Evolutionary conservation across 2,113 vertebrate genomes (phyloP).

Genomic region (Corythaeola cristata): DNA sequence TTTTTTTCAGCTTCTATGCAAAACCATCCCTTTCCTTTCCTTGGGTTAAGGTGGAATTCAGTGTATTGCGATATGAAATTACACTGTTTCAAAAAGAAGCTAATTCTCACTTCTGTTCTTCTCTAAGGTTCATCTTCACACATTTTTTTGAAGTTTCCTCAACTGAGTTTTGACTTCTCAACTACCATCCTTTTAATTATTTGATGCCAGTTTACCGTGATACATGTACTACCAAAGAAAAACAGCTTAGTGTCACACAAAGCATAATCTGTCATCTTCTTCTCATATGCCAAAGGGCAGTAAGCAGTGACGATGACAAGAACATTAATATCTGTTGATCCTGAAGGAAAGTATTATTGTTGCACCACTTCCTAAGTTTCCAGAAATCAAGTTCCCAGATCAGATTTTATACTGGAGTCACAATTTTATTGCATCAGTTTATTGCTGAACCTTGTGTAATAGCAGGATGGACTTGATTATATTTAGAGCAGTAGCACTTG

Average conservation of each 20-base stretch:
- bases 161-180: neutral
- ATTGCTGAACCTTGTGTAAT: constrained; percentile 43
- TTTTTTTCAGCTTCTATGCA: neutral
- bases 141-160: neutral
- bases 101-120: neutral
- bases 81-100: neutral
- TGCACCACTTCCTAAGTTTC: constrained; percentile 10
- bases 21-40: neutral
- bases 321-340: neutral
- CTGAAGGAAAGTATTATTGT: constrained; percentile 13
- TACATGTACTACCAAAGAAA: neutral
- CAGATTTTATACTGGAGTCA: neutral
- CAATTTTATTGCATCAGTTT: constrained; percentile 17
- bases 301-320: neutral
- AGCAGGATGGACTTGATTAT: constrained; percentile 38
- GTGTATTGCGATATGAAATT: neutral
- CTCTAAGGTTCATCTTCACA: neutral
- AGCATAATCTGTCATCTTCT: neutral
- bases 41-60: neutral
- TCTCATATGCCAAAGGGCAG: neutral
- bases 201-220: neutral
- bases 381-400: constrained; percentile 28
- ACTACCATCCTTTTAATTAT: neutral
- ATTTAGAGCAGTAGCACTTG: constrained; percentile 36
- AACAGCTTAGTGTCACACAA: neutral